Conservation (phyloP, 2,888 invertebrate species). For the Andrena fulva region DNA sequence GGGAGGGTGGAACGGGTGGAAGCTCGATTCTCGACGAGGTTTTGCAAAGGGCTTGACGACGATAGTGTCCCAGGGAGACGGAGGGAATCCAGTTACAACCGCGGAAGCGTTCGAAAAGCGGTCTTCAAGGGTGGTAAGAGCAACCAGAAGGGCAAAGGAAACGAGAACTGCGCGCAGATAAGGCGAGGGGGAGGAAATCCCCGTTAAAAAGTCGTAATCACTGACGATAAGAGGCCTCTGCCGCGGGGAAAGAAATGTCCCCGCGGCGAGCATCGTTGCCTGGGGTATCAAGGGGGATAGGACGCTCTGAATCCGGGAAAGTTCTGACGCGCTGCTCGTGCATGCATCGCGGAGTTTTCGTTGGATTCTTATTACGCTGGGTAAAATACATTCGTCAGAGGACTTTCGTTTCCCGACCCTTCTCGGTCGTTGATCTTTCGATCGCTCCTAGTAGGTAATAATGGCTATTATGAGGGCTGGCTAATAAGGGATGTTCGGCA, state of each 20-base stretch:
- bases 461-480: too few relatives aligned
- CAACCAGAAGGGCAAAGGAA: conserved; percentile 46
- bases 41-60: conserved; percentile 44
- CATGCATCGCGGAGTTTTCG: background rate
- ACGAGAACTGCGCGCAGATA: conserved; percentile 49
- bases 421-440: background rate
- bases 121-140: conserved; percentile 33
- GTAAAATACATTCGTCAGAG: background rate
- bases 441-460: too few relatives aligned
- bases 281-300: background rate
- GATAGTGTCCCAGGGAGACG: conserved; percentile 33
- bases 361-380: background rate
- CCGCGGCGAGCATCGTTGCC: conserved; percentile 18
- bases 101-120: conserved; percentile 56
- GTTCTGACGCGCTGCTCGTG: conserved; percentile 21
- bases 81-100: conserved; percentile 63
- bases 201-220: conserved; percentile 79
- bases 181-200: conserved; percentile 59
- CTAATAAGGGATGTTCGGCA: too few relatives aligned
- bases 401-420: background rate
- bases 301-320: conserved; percentile 5
- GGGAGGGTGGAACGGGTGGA: background rate
- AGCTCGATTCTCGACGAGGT: conserved; percentile 35
- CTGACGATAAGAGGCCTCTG: conserved; percentile 72
- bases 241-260: conserved; percentile 69